These are phyloP conservation scores for Peromyscus maniculatus DNA, from an alignment of 2,113 vertebrate genomes.

Conservation along the genomic window DNA sequence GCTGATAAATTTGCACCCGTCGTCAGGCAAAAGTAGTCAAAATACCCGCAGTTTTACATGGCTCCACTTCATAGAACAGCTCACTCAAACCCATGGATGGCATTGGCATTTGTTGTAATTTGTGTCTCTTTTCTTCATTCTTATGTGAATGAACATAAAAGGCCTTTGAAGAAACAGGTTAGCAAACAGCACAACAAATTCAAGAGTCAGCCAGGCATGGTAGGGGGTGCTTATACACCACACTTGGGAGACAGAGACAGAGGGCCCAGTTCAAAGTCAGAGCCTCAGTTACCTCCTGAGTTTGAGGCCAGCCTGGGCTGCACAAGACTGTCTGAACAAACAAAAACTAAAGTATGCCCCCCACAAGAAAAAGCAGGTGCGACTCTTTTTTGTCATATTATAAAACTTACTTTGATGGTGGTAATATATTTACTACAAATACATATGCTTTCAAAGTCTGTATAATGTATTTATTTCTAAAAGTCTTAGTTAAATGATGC, in stretches of 20 bases:
- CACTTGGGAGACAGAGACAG: not conserved
- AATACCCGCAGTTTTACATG: constrained; percentile 29
- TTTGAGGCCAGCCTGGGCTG: not conserved
- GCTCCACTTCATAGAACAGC: not conserved
- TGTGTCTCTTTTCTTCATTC: not conserved
- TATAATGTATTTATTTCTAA: constrained; percentile 44
- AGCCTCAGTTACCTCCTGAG: not conserved
- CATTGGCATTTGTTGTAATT: not conserved
- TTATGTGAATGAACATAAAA: not conserved
- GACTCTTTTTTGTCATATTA: not conserved
- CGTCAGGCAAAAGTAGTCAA: not conserved
- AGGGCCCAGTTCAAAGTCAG: not conserved
- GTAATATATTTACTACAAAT: constrained; percentile 17
- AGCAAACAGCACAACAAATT: not conserved
- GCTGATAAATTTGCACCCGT: not conserved
- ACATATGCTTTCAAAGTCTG: constrained; percentile 42
- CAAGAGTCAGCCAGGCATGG: not conserved
- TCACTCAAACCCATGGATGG: not conserved
- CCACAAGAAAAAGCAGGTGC: not conserved
- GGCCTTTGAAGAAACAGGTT: not conserved
- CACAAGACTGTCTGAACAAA: not conserved
- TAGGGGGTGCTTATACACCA: not conserved
- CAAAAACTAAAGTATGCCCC: too few relatives aligned
- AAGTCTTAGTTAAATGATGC: constrained; percentile 47
- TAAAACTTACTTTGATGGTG: constrained; percentile 42